These are phyloP conservation scores for Drosophila malerkotliana DNA, from an alignment of 1,140 invertebrate species.

Conservation along the genomic window DNA sequence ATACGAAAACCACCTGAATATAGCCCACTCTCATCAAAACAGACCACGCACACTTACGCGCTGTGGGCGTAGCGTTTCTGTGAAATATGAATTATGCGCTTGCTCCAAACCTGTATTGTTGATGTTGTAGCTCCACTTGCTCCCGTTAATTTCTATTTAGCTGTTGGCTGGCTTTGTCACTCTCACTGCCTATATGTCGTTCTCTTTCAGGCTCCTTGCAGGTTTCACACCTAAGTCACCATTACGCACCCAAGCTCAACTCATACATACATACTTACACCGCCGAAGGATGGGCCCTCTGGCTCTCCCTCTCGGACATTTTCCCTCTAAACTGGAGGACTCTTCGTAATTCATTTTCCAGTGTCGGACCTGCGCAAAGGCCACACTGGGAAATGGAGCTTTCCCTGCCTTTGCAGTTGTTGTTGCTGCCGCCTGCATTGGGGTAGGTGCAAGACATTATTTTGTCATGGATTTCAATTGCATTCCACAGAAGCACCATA, in stretches of 20 bases:
- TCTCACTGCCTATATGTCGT: conserved; percentile 1
- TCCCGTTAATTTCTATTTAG: conserved; percentile 54
- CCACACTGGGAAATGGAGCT: conserved; percentile 44
- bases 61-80: conserved; percentile 53
- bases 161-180: conserved; percentile 21
- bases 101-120: conserved; percentile 53
- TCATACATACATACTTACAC: conserved; percentile 4
- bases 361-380: conserved; percentile 71
- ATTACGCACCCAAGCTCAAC: conserved; percentile 17
- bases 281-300: conserved; percentile 20
- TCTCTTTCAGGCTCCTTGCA: conserved; percentile 8
- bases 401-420: conserved; percentile 22
- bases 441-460: conserved; percentile 73
- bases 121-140: conserved; percentile 42
- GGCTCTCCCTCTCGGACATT: conserved; percentile 11
- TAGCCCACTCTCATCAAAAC: not conserved
- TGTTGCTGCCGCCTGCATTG: conserved; percentile 45
- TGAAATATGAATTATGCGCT: conserved; percentile 72
- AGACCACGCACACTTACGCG: conserved; percentile 9
- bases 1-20: conserved; percentile 16
- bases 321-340: conserved; percentile 25
- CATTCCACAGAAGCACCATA: conserved; percentile 60
- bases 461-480: conserved; percentile 76
- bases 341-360: conserved; percentile 74
- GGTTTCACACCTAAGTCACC: conserved; percentile 41